Evolutionary conservation across 2,888 invertebrate species (phyloP).

Genomic region (Acrobasis consociella): DNA sequence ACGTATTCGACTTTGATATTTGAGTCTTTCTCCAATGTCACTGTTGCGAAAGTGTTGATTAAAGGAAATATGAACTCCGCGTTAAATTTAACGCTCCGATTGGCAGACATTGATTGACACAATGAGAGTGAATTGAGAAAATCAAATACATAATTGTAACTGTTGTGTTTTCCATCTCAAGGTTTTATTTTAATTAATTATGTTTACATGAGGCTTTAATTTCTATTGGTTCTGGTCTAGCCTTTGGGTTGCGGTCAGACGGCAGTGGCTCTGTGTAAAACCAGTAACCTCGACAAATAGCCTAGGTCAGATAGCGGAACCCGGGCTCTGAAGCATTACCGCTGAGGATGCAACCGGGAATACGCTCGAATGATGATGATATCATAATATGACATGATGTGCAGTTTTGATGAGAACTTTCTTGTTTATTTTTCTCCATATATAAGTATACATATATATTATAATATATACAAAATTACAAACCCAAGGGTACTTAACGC

Average conservation of each 20-base stretch:
- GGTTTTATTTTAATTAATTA: background rate
- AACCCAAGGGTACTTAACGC: background rate
- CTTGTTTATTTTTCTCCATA: background rate
- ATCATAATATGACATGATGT: no score
- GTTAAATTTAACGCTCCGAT: slow-evolving; percentile 38
- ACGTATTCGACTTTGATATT: slow-evolving; percentile 43
- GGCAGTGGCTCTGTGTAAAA: no score
- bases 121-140: slow-evolving; percentile 32
- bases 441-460: no score
- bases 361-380: no score
- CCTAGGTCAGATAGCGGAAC: no score
- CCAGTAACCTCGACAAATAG: no score
- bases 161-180: no score
- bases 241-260: no score
- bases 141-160: background rate
- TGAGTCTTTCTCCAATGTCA: slow-evolving; percentile 51
- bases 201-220: background rate
- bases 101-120: slow-evolving; percentile 41
- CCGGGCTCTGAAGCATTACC: no score
- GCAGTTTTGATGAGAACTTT: background rate
- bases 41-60: slow-evolving; percentile 35
- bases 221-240: no score
- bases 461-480: no score
- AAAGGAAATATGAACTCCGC: slow-evolving; percentile 42
- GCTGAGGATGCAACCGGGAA: no score